These are phyloP conservation scores for Zelleria hepariella DNA, from an alignment of 2,888 invertebrate species.

Conservation along the genomic window DNA sequence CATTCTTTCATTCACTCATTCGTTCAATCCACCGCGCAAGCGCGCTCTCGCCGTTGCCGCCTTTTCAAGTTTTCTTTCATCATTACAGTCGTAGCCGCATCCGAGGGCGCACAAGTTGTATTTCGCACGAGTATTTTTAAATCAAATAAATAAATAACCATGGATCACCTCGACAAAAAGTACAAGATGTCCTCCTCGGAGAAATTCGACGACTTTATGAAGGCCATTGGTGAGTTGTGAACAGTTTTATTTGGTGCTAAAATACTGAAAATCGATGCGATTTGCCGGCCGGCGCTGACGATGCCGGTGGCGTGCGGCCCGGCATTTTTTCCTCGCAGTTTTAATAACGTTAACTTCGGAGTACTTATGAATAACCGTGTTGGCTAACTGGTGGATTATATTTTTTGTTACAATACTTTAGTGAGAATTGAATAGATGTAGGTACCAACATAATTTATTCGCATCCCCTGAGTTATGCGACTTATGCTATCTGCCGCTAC, in stretches of 20 bases:
- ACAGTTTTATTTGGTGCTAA: conserved; percentile 22
- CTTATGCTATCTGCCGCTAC: too few species aligned
- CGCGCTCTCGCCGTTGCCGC: neutral
- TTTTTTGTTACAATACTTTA: neutral
- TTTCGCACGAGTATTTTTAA: conserved; percentile 15
- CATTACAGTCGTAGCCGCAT: conserved; percentile 49
- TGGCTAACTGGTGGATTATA: neutral
- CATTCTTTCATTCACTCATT: conserved; percentile 30
- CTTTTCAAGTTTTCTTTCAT: conserved; percentile 12
- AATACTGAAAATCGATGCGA: conserved; percentile 18
- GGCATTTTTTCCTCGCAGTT: neutral
- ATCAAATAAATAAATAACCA: conserved; percentile 26
- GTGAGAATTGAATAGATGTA: too few species aligned
- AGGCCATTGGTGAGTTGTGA: conserved; percentile 81
- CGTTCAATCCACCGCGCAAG: conserved; percentile 10
- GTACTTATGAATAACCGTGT: neutral
- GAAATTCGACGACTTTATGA: conserved; percentile 93
- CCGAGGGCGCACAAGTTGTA: conserved; percentile 19
- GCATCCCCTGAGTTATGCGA: too few species aligned
- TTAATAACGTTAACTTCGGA: too few species aligned
- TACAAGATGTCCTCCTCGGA: conserved; percentile 86
- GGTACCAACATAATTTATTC: too few species aligned
- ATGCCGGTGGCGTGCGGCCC: neutral
- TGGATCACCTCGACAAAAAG: conserved; percentile 77
- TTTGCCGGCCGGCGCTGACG: conserved; percentile 40